Evolutionary conservation across 2,113 vertebrate genomes (phyloP), one percentile per base, ranked within the genome.

Genomic region (Cebus imitator): DNA sequence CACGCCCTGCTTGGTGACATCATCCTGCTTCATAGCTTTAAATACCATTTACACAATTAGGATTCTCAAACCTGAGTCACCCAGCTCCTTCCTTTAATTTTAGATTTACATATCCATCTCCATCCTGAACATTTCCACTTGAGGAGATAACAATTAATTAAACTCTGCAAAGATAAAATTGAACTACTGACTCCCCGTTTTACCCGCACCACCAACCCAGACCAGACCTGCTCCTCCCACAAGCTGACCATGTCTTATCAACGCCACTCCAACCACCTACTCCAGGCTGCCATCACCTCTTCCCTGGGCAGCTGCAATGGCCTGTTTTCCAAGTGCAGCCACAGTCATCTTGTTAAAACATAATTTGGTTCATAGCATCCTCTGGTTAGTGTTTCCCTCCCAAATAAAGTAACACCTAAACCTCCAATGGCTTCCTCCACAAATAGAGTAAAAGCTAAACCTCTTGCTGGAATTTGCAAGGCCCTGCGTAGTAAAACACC

Each of bases 231-330:
- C 32, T 10, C 27, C 58, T 82, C 25, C 57, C 17, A 3, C 14
- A 37, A 23, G 18, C 18, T 40, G n/a, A 18, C n/a, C 10, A 14
- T 9, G 1, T n/a, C 35, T 58, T 12, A 1, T 1, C 58, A 3
- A 37, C 58, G 14, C 58, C 30, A 37, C 25, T 55, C 6, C 37
- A 20, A 20, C 18, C 37, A 14, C 13, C 30, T 81, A 8, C 81
- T 76, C 64, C 5, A 9, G 3, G 43, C 52, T 25, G 40, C 55
- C 45, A 1, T 17, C 2, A 10, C 25, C 13, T 1, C 61, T 9
- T 32, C 25, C 13, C 27, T 5, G 23, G 18, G 81, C 25, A 40
- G 50, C 50, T 13, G 10, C 35, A 18, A 9, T 3, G 8, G 27
- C 72, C 23, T 35, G 16, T 20, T 55, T 48, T 8, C 25, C 23